These are phyloP conservation scores for Clistopyga incitator DNA, from an alignment of 2,888 invertebrate species.

Conservation along the genomic window DNA sequence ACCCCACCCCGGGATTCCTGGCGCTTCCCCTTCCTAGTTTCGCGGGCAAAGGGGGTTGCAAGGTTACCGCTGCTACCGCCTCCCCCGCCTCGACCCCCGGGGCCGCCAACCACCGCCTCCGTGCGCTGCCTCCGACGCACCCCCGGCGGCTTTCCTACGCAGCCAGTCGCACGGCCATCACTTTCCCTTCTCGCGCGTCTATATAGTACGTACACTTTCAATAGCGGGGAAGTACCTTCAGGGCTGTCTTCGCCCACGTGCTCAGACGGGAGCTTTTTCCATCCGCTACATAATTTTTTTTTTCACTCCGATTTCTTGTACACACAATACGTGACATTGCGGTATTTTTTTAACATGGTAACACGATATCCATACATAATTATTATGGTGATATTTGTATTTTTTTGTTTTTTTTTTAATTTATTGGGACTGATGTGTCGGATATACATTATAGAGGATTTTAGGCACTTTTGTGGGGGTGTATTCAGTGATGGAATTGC, in stretches of 20 bases:
- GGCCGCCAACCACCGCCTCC: conserved; percentile 69
- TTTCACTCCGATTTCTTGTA: neutral
- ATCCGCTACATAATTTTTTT: conserved; percentile 1
- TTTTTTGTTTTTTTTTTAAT: neutral
- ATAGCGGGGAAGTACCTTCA: conserved; percentile 56
- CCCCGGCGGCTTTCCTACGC: conserved; percentile 72
- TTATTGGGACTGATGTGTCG: neutral
- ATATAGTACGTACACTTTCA: conserved; percentile 64
- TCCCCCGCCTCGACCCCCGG: conserved; percentile 64
- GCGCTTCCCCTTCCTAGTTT: conserved; percentile 78
- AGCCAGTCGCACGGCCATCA: conserved; percentile 75
- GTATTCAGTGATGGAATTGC: no score
- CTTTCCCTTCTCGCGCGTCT: conserved; percentile 76
- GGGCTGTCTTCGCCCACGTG: conserved; percentile 65
- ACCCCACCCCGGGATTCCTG: conserved; percentile 69
- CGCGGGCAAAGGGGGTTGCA: conserved; percentile 81
- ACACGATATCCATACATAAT: neutral
- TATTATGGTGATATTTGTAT: neutral
- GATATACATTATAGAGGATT: no score
- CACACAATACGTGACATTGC: neutral
- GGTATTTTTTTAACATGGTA: neutral
- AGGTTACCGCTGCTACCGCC: conserved; percentile 82
- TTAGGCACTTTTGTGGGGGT: no score
- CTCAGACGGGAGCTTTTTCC: conserved; percentile 52
- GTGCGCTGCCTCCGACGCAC: conserved; percentile 60